Evolutionary conservation across 2,797 vertebrate genomes (phyloP).

Genomic region (Sylvilagus floridanus): DNA sequence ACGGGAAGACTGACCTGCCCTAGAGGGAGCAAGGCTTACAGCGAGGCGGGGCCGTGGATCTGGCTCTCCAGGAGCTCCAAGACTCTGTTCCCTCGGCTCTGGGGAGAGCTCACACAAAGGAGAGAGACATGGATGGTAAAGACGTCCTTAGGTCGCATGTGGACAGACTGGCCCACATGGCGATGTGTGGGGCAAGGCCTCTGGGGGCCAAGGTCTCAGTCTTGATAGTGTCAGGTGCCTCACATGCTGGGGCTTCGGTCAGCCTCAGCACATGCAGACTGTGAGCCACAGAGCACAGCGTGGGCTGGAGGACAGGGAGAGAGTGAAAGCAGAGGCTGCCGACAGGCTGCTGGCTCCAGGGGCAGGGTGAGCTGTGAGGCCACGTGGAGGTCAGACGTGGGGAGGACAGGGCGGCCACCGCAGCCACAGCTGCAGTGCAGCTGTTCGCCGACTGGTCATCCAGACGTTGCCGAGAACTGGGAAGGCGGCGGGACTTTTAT

Average conservation of each 20-base stretch:
- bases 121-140: background rate
- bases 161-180: background rate
- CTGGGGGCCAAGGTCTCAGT: background rate
- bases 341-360: slow-evolving; percentile 73
- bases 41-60: background rate
- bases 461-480: slow-evolving; percentile 70
- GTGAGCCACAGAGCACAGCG: background rate
- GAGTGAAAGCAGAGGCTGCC: slow-evolving; percentile 66
- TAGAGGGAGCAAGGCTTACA: background rate
- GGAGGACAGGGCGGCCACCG: slow-evolving; percentile 63
- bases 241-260: background rate
- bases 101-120: background rate
- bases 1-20: background rate
- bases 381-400: slow-evolving; percentile 73
- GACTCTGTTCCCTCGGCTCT: background rate
- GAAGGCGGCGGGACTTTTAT: slow-evolving; percentile 49
- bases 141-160: background rate
- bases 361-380: slow-evolving; percentile 63
- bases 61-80: background rate
- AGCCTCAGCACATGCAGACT: background rate
- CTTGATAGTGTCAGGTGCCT: background rate
- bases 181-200: background rate
- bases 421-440: slow-evolving; percentile 76
- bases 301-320: slow-evolving; percentile 2
- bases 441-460: slow-evolving; percentile 79